Evolutionary conservation across 1,140 invertebrate species (phyloP), one percentile per base, ranked within the genome.

Genomic region (Solen grandis): DNA sequence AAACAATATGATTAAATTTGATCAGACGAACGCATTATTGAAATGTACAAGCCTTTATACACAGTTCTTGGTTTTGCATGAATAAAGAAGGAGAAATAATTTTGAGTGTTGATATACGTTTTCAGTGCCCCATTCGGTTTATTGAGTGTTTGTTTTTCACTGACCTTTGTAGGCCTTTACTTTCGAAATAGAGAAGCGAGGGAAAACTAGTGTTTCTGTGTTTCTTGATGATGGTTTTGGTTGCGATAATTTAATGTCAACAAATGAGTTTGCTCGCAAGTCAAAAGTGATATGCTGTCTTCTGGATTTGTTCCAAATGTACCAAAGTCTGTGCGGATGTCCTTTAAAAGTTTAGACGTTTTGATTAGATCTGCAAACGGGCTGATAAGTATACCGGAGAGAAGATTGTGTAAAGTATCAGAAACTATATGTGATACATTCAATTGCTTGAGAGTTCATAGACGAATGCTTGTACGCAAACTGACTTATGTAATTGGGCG

Each of bases 221-320:
- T 74, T 59, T 74, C 36, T 74, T 25, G 70, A 75, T 52, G 73
- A 75, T 54, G 59, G 73, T 4, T 54, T 75, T 75, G 38, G 52
- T 2, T 55, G 29, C 59, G 25, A 50, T 38, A 54, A 25, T 29
- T 52, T 29, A 8, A 8, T 19, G 25, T 19, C n/a, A 2, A 25
- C 31, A 35, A 10, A 36, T 5, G 1, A n/a, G 22, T n/a, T 57
- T 8, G 22, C 2, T 3, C 22, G 25, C 31, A 74, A 4, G 4
- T 74, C 19, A 74, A 62, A 50, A 4, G 2, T 35, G 55, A 74
- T 74, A 19, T 74, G 31, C 8, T 62, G 2, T 22, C 19, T 2
- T 38, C 55, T 8, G 72, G 72, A 5, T 74, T 74, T 50, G 29
- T 74, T 60, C 36, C 72, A 25, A 74, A 74, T 4, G 57, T 22